Conservation (phyloP, 1,140 invertebrate genomes). For the Euwallacea fornicatus region DNA sequence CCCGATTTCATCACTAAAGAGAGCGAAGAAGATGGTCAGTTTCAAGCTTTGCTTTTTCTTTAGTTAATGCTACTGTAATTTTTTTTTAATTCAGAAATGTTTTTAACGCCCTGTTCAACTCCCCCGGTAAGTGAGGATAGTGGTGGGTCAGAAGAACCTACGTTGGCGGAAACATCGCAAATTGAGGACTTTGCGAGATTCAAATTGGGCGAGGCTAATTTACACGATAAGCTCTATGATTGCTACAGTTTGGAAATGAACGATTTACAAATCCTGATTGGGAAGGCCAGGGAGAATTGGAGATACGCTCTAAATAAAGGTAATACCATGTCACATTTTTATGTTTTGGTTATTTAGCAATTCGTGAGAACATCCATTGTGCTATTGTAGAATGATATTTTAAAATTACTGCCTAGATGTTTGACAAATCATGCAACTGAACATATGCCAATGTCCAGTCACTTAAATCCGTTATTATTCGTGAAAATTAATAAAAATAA, state of each 20-base stretch:
- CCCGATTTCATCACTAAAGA: slow-evolving; percentile 44
- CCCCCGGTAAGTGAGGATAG: slow-evolving; percentile 78
- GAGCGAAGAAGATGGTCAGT: slow-evolving; percentile 58
- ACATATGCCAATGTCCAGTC: no score
- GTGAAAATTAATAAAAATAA: neutral
- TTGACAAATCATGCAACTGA: no score
- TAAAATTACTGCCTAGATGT: no score
- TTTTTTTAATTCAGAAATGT: slow-evolving; percentile 60
- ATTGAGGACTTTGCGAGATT: slow-evolving; percentile 26
- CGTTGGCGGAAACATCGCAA: slow-evolving; percentile 39
- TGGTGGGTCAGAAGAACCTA: slow-evolving; percentile 54
- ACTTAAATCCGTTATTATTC: no score
- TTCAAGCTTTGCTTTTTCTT: neutral
- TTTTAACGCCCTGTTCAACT: slow-evolving; percentile 90
- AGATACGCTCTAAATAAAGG: slow-evolving; percentile 79
- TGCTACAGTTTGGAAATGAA: slow-evolving; percentile 81
- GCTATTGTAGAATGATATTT: no score
- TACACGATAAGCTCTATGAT: slow-evolving; percentile 79
- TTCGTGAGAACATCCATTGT: no score
- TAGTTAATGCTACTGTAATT: neutral
- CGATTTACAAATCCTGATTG: slow-evolving; percentile 86
- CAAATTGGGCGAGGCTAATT: slow-evolving; percentile 62
- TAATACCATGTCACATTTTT: neutral
- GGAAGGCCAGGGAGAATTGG: slow-evolving; percentile 86
- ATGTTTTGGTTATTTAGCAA: neutral